phyloP scores from a whole-genome alignment of 2,888 invertebrate species.

The Tenthredo livida region DNA sequence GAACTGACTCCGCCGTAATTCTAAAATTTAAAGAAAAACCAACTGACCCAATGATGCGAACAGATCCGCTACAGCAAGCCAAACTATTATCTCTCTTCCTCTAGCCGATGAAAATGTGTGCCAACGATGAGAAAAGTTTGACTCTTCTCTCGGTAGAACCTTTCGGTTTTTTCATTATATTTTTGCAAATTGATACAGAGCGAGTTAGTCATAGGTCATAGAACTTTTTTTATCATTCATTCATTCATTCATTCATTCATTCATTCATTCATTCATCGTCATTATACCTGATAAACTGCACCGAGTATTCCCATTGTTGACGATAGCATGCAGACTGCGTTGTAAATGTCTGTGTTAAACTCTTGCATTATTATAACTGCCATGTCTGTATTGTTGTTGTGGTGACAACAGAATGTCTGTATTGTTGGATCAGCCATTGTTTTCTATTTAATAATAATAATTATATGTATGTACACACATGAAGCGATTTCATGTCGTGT shows the following conservation, averaged over 20 bases:
- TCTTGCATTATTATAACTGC: conserved; percentile 85
- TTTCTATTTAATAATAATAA: background rate
- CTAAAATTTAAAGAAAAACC: too few relatives aligned
- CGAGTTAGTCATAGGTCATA: background rate
- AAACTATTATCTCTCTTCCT: conserved; percentile 86
- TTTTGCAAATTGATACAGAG: background rate
- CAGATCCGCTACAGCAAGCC: conserved; percentile 90
- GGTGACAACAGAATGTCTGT: conserved; percentile 90
- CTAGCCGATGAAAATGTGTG: conserved; percentile 82
- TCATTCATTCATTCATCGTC: too few relatives aligned
- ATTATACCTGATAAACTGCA: conserved; percentile 86
- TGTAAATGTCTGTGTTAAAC: conserved; percentile 88
- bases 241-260: background rate
- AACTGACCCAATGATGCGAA: conserved; percentile 86
- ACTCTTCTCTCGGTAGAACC: conserved; percentile 84
- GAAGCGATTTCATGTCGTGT: background rate
- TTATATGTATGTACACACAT: too few relatives aligned
- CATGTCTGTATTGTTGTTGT: conserved; percentile 83
- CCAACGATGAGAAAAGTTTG: conserved; percentile 80
- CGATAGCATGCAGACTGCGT: conserved; percentile 86
- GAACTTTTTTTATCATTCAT: too few relatives aligned
- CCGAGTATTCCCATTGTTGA: conserved; percentile 88
- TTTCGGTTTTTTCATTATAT: conserved; percentile 71
- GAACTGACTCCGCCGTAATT: background rate
- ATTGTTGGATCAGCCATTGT: conserved; percentile 91